Conservation (phyloP, 2,797 vertebrate species). For the Loris lydekkerianus region DNA sequence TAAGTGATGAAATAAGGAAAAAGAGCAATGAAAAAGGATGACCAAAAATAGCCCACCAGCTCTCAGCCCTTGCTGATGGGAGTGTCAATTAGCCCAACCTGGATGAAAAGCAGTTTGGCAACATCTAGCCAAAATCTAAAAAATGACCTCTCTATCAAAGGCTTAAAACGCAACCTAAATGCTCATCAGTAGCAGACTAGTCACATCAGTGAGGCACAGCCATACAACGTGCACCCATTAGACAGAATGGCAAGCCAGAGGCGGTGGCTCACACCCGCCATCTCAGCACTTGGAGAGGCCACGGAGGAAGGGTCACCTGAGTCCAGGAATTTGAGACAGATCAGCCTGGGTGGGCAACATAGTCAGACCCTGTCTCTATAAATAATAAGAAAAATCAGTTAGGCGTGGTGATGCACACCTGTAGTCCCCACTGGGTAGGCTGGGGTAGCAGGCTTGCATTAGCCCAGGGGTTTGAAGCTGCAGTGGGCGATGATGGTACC, state of each 20-base stretch:
- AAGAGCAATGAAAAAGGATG: not conserved
- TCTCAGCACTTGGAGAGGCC: not conserved
- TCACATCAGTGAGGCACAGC: not conserved
- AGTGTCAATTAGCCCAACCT: not conserved
- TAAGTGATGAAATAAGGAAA: conserved; percentile 42
- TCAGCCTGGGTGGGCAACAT: not conserved
- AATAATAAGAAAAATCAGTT: not conserved
- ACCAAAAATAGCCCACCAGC: not conserved
- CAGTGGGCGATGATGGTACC: not conserved
- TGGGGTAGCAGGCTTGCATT: not conserved
- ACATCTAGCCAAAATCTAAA: not conserved
- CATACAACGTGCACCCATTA: not conserved
- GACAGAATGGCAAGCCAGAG: too few relatives aligned
- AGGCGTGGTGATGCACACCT: too few relatives aligned
- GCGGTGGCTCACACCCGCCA: not conserved
- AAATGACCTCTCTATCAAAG: conserved; percentile 15
- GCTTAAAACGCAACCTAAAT: conserved; percentile 34
- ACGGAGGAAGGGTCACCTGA: not conserved
- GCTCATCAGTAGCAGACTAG: not conserved
- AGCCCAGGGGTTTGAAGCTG: not conserved
- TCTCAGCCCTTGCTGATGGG: too few relatives aligned
- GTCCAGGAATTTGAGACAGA: not conserved
- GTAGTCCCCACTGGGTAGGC: too few relatives aligned
- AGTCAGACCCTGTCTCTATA: not conserved
- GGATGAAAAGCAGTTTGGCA: not conserved